These are phyloP conservation scores for Strongylocentrotus purpuratus DNA, from an alignment of 35 echinoderm and acorn worm genomes.

Conservation along the genomic window DNA sequence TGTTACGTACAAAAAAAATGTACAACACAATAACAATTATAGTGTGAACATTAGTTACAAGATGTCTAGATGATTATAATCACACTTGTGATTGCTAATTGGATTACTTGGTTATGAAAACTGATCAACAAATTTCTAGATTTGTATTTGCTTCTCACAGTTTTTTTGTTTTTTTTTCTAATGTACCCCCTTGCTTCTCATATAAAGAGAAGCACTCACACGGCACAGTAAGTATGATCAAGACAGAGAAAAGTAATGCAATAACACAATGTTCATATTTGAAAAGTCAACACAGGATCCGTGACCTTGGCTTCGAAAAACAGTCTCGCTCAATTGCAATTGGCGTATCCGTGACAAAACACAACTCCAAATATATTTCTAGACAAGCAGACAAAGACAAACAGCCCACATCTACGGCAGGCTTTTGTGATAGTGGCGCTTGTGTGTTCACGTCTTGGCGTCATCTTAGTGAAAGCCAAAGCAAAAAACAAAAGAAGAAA, in stretches of 20 bases:
- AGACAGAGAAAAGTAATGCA: background rate
- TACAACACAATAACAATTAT: no score
- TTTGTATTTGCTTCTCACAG: no score
- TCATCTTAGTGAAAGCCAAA: background rate
- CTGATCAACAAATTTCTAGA: background rate
- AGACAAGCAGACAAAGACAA: background rate
- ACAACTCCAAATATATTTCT: background rate
- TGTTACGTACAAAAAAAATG: no score
- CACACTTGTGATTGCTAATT: background rate
- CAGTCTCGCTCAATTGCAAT: background rate
- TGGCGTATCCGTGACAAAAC: constrained; percentile 34
- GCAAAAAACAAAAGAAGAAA: background rate
- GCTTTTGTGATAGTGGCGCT: background rate
- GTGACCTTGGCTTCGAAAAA: constrained; percentile 9
- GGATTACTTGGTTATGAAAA: background rate
- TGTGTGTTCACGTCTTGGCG: background rate
- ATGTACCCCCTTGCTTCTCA: background rate
- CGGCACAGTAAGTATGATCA: no score
- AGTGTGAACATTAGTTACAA: no score
- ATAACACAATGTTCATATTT: background rate
- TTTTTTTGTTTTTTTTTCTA: no score
- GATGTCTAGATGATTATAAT: background rate
- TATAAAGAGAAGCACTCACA: background rate
- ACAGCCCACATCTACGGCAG: background rate
- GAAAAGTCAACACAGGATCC: background rate